Evolutionary conservation across 2,113 vertebrate species (phyloP), one percentile per base, ranked within the genome.

Genomic region (Suncus etruscus): DNA sequence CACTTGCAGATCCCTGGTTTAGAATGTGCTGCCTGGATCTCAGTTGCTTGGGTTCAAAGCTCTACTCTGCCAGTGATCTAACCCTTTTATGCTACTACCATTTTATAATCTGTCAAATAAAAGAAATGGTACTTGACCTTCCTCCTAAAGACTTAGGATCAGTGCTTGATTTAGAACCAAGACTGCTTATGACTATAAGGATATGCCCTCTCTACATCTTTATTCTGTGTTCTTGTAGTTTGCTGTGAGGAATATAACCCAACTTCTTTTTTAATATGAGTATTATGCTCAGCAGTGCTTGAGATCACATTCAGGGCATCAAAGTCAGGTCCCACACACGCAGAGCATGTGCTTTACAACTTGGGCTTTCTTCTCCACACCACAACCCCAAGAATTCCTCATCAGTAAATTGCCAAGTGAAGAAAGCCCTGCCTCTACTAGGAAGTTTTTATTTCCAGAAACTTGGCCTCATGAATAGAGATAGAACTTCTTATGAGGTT

Each of bases 61-160:
- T 93, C 68, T 85, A 15, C 11, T 48, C 50, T 85, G 11, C 70
- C 45, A 50, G 51, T 82, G 74, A 7, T 66, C 68, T 79, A 31
- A 18, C 2, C 72, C 81, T 66, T 78, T 29, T 32, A 27, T 54
- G 25, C 50, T 70, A 32, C 45, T 73, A 39, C 39, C 39, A 29
- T 48, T 87, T 87, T 29, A 50, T 93, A 25, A 63, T 14, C 85
- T 48, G 14, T 81, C 31, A 84, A 78, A 50, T 27, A 32, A 47
- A 48, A 69, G 54, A 61, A 65, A 74, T 8, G 50, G 20, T 15
- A 47, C 4, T 45, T 12, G 8, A 27, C 9, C n/a, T 14, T 6
- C 32, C 9, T 90, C 14, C 6, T 3, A 32, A n/a, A 39, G 18
- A 82, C 25, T 45, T n/a, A 39, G 39, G 39, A 39, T 39, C 39